Conservation (phyloP, 2,797 vertebrate species). For the Acipenser transmontanus region DNA sequence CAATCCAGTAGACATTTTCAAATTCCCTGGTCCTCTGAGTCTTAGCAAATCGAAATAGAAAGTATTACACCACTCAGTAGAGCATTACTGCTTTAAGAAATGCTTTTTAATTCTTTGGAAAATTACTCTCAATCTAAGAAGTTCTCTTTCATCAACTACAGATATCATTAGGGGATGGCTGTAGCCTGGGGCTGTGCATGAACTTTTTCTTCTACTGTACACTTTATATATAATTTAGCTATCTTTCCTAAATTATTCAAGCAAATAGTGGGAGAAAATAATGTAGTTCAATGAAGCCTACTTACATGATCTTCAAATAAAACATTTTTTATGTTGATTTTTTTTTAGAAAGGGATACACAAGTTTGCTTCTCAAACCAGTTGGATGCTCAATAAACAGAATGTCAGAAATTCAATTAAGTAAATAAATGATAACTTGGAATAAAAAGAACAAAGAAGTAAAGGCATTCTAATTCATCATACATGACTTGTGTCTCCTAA, state of each 20-base stretch:
- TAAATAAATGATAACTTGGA: constrained; percentile 36
- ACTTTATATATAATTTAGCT: constrained; percentile 99
- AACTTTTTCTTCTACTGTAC: constrained; percentile 99
- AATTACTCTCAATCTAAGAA: constrained; percentile 95
- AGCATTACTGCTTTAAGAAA: constrained; percentile 79
- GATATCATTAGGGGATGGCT: constrained; percentile 96
- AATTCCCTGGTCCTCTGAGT: background rate
- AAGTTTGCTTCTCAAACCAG: constrained; percentile 18
- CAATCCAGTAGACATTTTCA: background rate
- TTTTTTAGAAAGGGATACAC: constrained; percentile 24
- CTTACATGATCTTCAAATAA: constrained; percentile 82
- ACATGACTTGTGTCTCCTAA: background rate
- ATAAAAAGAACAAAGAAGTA: constrained; percentile 7
- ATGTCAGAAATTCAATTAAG: constrained; percentile 29
- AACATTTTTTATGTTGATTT: constrained; percentile 89
- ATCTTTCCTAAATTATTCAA: constrained; percentile 98
- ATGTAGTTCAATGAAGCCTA: constrained; percentile 94
- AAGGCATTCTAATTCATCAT: background rate
- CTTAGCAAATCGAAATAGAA: background rate
- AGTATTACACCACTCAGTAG: constrained; percentile 20
- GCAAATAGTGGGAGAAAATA: constrained; percentile 97
- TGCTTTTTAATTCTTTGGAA: constrained; percentile 83
- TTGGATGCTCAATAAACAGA: constrained; percentile 33
- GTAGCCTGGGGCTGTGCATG: constrained; percentile 87
- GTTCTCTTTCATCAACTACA: constrained; percentile 89